These are phyloP conservation scores for Petroica traversi DNA, from an alignment of 2,113 vertebrate species.

Conservation along the genomic window DNA sequence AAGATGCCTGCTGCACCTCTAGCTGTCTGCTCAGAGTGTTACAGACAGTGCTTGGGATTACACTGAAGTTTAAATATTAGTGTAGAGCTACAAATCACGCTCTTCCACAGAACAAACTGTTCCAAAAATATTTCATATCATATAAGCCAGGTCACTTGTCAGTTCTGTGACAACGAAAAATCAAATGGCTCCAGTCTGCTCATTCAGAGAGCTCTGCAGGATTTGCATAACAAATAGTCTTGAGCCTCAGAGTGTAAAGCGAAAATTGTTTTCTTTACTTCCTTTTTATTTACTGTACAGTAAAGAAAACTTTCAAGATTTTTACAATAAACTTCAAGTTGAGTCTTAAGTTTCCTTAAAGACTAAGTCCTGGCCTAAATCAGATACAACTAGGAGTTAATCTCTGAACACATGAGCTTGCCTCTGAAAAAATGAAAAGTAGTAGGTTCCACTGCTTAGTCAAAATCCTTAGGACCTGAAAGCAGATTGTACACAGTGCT, in stretches of 20 bases:
- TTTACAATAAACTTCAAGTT: neutral
- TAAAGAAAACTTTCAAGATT: neutral
- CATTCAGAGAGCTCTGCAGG: neutral
- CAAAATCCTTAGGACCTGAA: neutral
- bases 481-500: neutral
- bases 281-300: neutral
- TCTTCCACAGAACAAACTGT: neutral
- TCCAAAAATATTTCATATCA: neutral
- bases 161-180: neutral
- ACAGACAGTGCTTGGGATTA: neutral
- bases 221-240: neutral
- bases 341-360: neutral
- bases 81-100: neutral
- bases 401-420: neutral
- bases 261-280: neutral
- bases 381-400: neutral
- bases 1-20: neutral
- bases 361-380: neutral
- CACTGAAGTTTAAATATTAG: neutral
- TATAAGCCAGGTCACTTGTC: neutral
- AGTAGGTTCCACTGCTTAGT: neutral
- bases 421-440: neutral
- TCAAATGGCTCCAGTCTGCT: neutral
- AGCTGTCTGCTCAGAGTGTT: neutral
- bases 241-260: neutral